Evolutionary conservation across 1,140 invertebrate species (phyloP).

Genomic region (Chrysoperla carnea): DNA sequence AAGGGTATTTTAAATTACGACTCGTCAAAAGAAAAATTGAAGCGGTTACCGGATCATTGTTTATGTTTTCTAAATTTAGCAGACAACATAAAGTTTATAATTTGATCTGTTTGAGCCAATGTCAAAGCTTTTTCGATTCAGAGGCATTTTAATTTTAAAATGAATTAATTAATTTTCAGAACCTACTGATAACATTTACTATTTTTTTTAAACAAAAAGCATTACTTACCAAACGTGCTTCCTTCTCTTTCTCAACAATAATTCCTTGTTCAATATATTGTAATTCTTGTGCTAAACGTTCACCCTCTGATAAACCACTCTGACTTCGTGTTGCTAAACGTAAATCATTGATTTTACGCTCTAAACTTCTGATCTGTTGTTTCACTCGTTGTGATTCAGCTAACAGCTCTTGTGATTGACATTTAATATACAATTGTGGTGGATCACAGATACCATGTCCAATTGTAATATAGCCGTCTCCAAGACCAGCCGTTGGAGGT

Average conservation of each 20-base stretch:
- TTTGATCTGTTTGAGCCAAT: no score
- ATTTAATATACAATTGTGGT: slow-evolving; percentile 19
- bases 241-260: slow-evolving; percentile 44
- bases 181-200: no score
- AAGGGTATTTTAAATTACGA: no score
- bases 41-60: no score
- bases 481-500: slow-evolving; percentile 10
- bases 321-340: slow-evolving; percentile 31
- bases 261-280: slow-evolving; percentile 42
- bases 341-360: slow-evolving; percentile 45
- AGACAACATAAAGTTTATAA: no score
- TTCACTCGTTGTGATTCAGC: slow-evolving; percentile 43
- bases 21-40: no score
- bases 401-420: slow-evolving; percentile 23
- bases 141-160: no score
- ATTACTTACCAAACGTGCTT: slow-evolving; percentile 30
- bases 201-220: no score
- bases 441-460: slow-evolving; percentile 24
- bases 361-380: slow-evolving; percentile 39
- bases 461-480: slow-evolving; percentile 29
- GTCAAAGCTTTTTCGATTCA: no score
- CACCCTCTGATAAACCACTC: slow-evolving; percentile 31
- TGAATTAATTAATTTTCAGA: no score
- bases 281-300: slow-evolving; percentile 40
- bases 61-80: no score